A percentile compares a stretch with the other conserved stretches of the same genome.
Evolutionary conservation across 2,797 vertebrate species (phyloP).

Genomic region (Triplophysa yarkandensis): DNA sequence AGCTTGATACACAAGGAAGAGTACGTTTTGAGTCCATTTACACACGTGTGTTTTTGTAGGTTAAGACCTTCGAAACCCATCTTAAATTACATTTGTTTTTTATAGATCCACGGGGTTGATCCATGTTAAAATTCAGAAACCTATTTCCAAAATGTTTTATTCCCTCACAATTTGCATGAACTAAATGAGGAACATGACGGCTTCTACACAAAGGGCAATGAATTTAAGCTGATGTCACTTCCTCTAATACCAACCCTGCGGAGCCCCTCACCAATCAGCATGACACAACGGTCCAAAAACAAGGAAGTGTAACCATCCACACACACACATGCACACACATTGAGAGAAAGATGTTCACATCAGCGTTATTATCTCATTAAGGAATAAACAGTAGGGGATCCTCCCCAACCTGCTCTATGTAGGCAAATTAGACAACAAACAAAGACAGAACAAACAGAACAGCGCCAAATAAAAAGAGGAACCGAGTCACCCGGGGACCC

Average conservation of each 20-base stretch:
- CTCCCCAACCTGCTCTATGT: conserved; percentile 61
- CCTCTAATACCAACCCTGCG: conserved; percentile 24
- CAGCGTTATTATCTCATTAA: conserved; percentile 55
- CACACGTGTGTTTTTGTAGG: no score
- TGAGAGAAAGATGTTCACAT: conserved; percentile 34
- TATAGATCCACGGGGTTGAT: no score
- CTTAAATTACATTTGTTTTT: no score
- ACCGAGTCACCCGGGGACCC: conserved; percentile 29
- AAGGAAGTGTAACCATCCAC: conserved; percentile 44
- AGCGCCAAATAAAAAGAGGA: conserved; percentile 44
- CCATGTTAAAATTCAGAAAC: not conserved
- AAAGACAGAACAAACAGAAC: conserved; percentile 67
- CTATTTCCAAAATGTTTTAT: not conserved
- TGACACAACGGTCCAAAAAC: conserved; percentile 19
- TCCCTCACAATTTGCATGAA: not conserved
- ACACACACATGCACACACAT: not conserved
- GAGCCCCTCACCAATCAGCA: conserved; percentile 17
- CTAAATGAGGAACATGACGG: conserved; percentile 8
- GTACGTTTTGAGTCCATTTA: not conserved
- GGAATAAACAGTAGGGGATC: conserved; percentile 59
- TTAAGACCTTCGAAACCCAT: no score
- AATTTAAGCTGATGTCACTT: conserved; percentile 36
- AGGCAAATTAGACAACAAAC: conserved; percentile 71
- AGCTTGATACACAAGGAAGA: not conserved
- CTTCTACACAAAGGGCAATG: not conserved